Evolutionary conservation across 2,113 vertebrate species (phyloP), one percentile per base, ranked within the genome.

Genomic region (Phycodurus eques): DNA sequence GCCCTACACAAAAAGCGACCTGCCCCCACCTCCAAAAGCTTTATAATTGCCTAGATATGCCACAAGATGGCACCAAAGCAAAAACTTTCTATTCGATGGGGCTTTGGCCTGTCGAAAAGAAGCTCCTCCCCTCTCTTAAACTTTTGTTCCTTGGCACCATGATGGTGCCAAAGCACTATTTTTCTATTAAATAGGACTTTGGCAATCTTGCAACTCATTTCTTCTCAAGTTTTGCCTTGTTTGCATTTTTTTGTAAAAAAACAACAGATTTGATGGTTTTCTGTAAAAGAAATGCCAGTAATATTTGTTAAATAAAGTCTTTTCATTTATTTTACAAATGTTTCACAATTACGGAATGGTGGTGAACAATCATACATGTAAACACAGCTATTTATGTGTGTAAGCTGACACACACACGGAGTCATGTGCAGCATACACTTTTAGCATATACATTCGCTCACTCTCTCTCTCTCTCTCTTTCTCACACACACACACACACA

Each of bases 251-350:
- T 27, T 2, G 6, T 44, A 44, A 6, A 5, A 27, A 59, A 54
- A 10, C 53, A 10, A 9, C 4, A 12, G 2, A 31, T 59, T 4
- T 4, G 22, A 27, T 10, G 5, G 5, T 31, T 22, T 59, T 31
- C 22, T 14, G 59, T 19, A 19, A 15, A 60, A 19, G 59, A 80
- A 44, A 78, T 7, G 10, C 17, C 39, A 63, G 64, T 11, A 12
- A 64, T 69, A 43, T 14, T 68, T 75, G 73, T 91, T 91, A 90
- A 91, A 92, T 91, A 92, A 93, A 93, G 83, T 85, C 83, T 89
- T 56, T 56, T 83, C 76, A 74, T 91, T 88, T 91, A 92, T 92
- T 92, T 88, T 92, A 93, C 91, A 93, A 92, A 92, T 92, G 39
- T 44, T 82, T 90, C 86, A 91, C 90, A 92, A 81, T 83, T 83